Percentiles rank a stretch among this genome's conserved stretches.
phyloP scores from a whole-genome alignment of 53 echinoderm and acorn worm genomes.

The Antedon mediterranea region DNA sequence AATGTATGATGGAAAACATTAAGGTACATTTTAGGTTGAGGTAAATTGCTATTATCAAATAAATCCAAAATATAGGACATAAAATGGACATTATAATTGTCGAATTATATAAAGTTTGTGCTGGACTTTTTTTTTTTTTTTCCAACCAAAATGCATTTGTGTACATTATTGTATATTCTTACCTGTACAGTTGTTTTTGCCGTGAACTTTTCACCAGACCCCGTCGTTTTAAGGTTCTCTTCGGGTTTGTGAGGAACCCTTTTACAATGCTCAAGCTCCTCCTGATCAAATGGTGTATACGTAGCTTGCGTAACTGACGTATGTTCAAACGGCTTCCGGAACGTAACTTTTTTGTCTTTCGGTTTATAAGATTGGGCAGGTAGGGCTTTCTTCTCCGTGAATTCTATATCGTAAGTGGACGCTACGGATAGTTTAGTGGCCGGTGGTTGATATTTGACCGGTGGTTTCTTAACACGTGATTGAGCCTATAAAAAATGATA shows the following conservation, averaged over 20 bases:
- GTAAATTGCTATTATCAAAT: too few relatives aligned
- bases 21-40: too few relatives aligned
- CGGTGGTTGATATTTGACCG: conserved; percentile 21
- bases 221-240: conserved; percentile 59
- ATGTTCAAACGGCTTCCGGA: conserved; percentile 37
- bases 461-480: conserved; percentile 4
- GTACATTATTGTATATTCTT: background rate
- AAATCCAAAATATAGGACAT: too few relatives aligned
- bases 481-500: background rate
- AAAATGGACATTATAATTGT: too few relatives aligned
- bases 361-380: conserved; percentile 53
- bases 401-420: conserved; percentile 59
- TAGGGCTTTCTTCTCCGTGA: conserved; percentile 25
- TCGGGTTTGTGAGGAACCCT: conserved; percentile 27
- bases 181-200: conserved; percentile 85
- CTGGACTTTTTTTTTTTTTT: too few relatives aligned
- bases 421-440: conserved; percentile 34
- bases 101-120: too few relatives aligned
- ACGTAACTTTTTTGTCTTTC: conserved; percentile 18
- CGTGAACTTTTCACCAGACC: conserved; percentile 18
- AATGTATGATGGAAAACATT: too few relatives aligned
- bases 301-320: conserved; percentile 63
- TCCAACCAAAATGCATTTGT: too few relatives aligned
- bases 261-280: conserved; percentile 35
- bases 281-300: conserved; percentile 31